Base-by-base conservation (phyloP, 2,113 vertebrate genomes). In the Lamprotornis superbus region DNA sequence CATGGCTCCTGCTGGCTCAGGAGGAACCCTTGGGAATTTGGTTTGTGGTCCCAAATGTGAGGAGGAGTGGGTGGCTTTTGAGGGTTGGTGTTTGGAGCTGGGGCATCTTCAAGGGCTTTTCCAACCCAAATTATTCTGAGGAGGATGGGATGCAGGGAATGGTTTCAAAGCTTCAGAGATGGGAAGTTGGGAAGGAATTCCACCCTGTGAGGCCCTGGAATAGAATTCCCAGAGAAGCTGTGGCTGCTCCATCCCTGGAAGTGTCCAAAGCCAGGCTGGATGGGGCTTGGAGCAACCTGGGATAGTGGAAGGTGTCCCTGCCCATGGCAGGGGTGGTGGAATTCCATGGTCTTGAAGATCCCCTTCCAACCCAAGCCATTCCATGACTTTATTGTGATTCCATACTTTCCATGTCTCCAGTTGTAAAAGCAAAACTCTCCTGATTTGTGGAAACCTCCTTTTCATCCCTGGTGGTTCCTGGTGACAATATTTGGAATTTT, bases 1-100 rank as follows among this genome's bases (percentile, higher is more conserved):
- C 13, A 0, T 9, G 12, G 47, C 37, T 64, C 60, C 55, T 42
- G 15, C 44, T 60, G 5, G 9, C 39, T 40, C 11, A 2, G 14
- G 46, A 64, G 67, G 21, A 94, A 12, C 17, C 10, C 33, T 87
- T 28, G 68, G 71, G 35, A 20, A 47, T 52, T 55, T 12, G 52
- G 22, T 73, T 40, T 12, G 1, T 27, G 56, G n/a, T 50, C 52
- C 12, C 25, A 31, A 50, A 40, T 1, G 1, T 37, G 44, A 22
- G 56, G 30, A 86, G 35, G 57, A 56, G 20, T 8, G 23, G 27
- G 37, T 28, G 40, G 12, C 3, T 47, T 7, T 21, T 31, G 31
- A 49, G 69, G 16, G 25, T 24, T 8, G 52, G 37, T 11, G 42
- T 68, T 67, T 4, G 35, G 30, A 67, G 44, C 27, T 44, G 53